Conservation (phyloP, 1,140 invertebrate genomes). For the Macrotrachela quadricornifera region DNA sequence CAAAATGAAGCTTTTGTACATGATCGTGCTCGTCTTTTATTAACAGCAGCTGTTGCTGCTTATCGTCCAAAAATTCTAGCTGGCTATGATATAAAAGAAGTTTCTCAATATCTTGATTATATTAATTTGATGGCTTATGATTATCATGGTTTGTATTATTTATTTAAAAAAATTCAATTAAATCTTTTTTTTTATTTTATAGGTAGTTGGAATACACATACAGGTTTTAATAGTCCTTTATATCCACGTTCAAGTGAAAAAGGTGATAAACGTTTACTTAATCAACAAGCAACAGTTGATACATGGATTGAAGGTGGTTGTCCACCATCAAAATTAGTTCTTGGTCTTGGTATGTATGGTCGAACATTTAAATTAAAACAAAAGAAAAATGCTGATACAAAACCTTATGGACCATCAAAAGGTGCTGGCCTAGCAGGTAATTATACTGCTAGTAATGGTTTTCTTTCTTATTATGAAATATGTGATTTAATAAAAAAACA, state of each 20-base stretch:
- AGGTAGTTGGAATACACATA: conserved; percentile 71
- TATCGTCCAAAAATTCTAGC: conserved; percentile 71
- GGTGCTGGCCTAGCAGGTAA: conserved; percentile 53
- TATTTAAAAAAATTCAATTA: neutral
- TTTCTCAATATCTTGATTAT: conserved; percentile 66
- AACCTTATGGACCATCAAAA: conserved; percentile 59
- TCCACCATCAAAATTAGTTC: conserved; percentile 50
- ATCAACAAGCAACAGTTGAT: conserved; percentile 14
- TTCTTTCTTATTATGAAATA: conserved; percentile 78
- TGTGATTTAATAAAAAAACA: conserved; percentile 63
- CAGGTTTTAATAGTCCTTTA: conserved; percentile 32
- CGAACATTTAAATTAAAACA: conserved; percentile 50
- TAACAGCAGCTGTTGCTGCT: conserved; percentile 72
- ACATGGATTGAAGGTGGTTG: conserved; percentile 54
- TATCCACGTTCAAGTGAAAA: conserved; percentile 14
- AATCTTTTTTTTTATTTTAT: conserved; percentile 45
- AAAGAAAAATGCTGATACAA: conserved; percentile 38
- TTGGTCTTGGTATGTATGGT: conserved; percentile 69
- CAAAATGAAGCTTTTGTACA: conserved; percentile 52
- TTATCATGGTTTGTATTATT: neutral
- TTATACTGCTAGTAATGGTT: conserved; percentile 62
- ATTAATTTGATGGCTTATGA: conserved; percentile 67
- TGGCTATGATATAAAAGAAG: conserved; percentile 63
- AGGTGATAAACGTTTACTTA: conserved; percentile 9
- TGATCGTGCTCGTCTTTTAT: conserved; percentile 49